Base-by-base conservation (phyloP, 2,888 invertebrate species). In the Cheilosia impressa region DNA sequence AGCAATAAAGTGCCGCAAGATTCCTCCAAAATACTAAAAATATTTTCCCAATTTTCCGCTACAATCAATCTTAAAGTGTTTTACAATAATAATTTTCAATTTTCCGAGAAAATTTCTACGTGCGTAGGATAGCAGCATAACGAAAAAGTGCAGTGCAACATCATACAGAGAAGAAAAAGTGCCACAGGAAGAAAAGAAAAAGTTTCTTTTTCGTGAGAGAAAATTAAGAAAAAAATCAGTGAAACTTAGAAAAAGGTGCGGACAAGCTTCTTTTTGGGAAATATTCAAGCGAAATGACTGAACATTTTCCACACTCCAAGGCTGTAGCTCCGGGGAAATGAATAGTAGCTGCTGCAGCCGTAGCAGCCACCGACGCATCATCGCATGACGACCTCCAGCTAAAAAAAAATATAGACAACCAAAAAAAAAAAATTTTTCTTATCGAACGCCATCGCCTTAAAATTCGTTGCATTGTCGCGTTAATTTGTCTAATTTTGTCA, bases 281-380 rank as follows among this genome's bases (percentile, higher is more conserved):
- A 73, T 63, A 71, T 63, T 71, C 45, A 76, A 60, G 58, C 58
- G 77, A 73, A 68, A 83, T 83, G 83, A 72, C 68, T 72, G 47
- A 57, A 69, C 19, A 52, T 22, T 43, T 52, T 68, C 41, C 53
- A 77, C 22, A 24, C 69, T 50, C 68, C 47, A 13, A 53, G 53
- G 58, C 58, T 58, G 34, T 45, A 50, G 65, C 78, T 71, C 79
- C 52, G 24, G 63, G 24, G 55, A 65, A 81, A 77, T 84, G 69
- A 69, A 69, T 43, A 75, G 69, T 69, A 69, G 78, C 77, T 82
- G 88, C 87, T 84, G 87, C 82, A 88, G 76, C 84, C 80, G 78
- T 82, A 84, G 87, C 88, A 57, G 77, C 88, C 78, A 79, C 81
- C 82, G 78, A 76, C 76, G 85, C 82, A 77, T 73, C 78, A 79